Conservation (phyloP, 1,140 invertebrate species). For the Drosophila hydei region DNA sequence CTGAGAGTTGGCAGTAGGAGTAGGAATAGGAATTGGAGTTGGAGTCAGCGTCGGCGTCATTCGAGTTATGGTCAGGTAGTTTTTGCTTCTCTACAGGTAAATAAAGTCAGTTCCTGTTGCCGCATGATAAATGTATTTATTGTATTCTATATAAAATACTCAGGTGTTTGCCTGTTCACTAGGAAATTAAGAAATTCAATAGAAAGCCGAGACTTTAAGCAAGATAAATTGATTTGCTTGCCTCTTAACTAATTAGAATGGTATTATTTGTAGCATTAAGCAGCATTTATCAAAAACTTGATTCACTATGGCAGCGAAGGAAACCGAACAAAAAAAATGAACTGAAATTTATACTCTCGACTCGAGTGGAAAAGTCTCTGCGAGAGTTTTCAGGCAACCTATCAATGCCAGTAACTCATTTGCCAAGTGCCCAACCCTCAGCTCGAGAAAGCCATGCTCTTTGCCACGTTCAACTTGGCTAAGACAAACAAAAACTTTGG, state of each 20-base stretch:
- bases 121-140: constrained; percentile 64
- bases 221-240: constrained; percentile 37
- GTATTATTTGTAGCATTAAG: constrained; percentile 33
- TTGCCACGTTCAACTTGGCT: constrained; percentile 26
- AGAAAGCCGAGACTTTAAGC: constrained; percentile 15
- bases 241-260: constrained; percentile 30
- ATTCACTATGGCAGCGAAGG: constrained; percentile 4
- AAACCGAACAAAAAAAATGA: not conserved
- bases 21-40: not conserved
- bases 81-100: constrained; percentile 50
- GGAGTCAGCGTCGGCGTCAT: not conserved
- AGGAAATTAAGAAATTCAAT: constrained; percentile 18
- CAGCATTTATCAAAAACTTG: constrained; percentile 42
- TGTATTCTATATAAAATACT: constrained; percentile 35
- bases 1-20: constrained; percentile 9
- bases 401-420: constrained; percentile 52
- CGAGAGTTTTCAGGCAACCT: constrained; percentile 49
- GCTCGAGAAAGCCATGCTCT: constrained; percentile 11
- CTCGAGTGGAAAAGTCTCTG: constrained; percentile 20
- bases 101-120: constrained; percentile 64
- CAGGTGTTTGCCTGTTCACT: constrained; percentile 49
- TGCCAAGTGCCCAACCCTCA: constrained; percentile 25
- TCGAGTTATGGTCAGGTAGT: constrained; percentile 38
- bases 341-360: constrained; percentile 33
- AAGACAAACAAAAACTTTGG: constrained; percentile 68